Percentiles rank a stretch among this genome's conserved stretches.
phyloP scores from a whole-genome alignment of 2,113 vertebrate species.

The Felis catus region DNA sequence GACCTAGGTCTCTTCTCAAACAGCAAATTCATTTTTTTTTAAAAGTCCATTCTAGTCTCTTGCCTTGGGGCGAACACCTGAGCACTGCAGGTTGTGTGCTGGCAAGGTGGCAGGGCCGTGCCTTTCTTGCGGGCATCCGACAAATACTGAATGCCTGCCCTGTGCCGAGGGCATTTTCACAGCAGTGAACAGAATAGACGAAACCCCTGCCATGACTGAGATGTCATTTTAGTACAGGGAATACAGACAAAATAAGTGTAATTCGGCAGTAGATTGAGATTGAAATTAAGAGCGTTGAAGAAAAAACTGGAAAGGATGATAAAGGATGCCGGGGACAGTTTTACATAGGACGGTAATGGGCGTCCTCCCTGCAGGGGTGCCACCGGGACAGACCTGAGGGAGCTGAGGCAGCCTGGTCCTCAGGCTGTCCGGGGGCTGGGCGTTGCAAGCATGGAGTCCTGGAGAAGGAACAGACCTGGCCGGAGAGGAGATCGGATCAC shows the following conservation, averaged over 20 bases:
- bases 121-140: fast-evolving
- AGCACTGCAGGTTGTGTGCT: background rate
- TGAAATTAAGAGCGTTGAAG: background rate
- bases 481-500: no score
- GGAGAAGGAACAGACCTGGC: background rate
- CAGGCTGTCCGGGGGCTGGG: background rate
- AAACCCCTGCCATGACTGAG: background rate
- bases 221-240: background rate
- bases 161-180: background rate
- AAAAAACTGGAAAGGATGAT: background rate
- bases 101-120: background rate
- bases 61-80: background rate
- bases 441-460: background rate
- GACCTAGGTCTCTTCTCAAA: background rate
- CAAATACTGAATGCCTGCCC: background rate
- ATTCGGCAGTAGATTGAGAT: background rate
- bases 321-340: background rate
- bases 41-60: background rate
- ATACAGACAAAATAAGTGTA: background rate
- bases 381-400: background rate
- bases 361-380: background rate
- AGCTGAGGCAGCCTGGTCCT: background rate
- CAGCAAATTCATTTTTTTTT: background rate
- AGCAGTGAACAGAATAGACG: background rate
- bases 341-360: background rate